These are phyloP conservation scores for Elaeidobius kamerunicus DNA, from an alignment of 2,888 invertebrate species.

Conservation along the genomic window DNA sequence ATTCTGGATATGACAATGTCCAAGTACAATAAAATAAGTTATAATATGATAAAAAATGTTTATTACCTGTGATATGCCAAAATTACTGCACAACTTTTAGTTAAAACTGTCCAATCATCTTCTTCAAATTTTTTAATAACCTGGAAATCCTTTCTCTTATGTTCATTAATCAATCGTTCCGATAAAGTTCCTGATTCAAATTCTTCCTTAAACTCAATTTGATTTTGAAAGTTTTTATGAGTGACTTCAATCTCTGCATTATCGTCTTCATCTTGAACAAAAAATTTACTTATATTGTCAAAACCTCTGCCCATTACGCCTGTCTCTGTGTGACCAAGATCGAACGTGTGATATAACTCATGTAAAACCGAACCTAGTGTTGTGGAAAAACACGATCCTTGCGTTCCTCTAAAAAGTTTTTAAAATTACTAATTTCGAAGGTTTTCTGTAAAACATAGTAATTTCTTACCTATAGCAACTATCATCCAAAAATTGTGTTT, in stretches of 20 bases:
- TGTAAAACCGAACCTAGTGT: conserved; percentile 90
- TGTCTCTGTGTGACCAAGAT: conserved; percentile 84
- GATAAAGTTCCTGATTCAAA: conserved; percentile 36
- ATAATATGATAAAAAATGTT: neutral
- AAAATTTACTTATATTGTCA: conserved; percentile 76
- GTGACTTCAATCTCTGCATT: conserved; percentile 11
- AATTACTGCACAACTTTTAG: conserved; percentile 62
- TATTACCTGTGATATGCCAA: conserved; percentile 62
- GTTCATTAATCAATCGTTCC: conserved; percentile 33
- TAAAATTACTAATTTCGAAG: neutral
- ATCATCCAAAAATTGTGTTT: conserved; percentile 78
- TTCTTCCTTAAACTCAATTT: conserved; percentile 41
- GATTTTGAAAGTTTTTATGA: conserved; percentile 28
- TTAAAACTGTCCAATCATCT: conserved; percentile 59
- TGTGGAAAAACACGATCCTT: conserved; percentile 85
- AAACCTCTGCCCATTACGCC: conserved; percentile 94
- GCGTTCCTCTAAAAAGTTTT: conserved; percentile 61
- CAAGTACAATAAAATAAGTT: conserved; percentile 35
- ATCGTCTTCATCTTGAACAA: conserved; percentile 48
- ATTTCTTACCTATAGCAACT: conserved; percentile 71
- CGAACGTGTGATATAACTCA: conserved; percentile 92
- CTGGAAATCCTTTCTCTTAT: conserved; percentile 37
- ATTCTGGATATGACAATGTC: no score
- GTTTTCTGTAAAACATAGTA: neutral
- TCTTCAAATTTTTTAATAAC: conserved; percentile 38